Percentiles rank a stretch among this genome's conserved stretches.
Evolutionary conservation across 1,140 invertebrate genomes (phyloP).

Genomic region (Leucophenga varia): DNA sequence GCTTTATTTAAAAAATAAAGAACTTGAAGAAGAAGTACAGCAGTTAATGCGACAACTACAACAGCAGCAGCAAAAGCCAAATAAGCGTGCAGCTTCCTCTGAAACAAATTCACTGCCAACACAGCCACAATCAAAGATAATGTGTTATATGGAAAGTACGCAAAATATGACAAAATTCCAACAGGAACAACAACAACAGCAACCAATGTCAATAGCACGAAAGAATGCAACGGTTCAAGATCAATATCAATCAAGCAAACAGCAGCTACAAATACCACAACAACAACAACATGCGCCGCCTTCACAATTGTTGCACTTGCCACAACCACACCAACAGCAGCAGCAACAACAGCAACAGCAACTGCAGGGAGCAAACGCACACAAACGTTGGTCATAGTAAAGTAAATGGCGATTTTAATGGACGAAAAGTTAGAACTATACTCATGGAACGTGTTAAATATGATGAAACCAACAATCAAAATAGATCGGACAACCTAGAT

Average conservation of each 20-base stretch:
- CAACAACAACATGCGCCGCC: neutral
- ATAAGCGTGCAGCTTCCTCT: too few species aligned
- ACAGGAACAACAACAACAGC: neutral
- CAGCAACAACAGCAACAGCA: constrained; percentile 2
- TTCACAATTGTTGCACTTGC: neutral
- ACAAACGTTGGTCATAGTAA: constrained; percentile 16
- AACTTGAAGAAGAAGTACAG: constrained; percentile 22
- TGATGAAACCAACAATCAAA: constrained; percentile 16
- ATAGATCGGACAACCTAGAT: too few species aligned
- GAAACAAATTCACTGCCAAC: too few species aligned
- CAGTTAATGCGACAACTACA: constrained; percentile 28
- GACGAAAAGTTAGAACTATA: constrained; percentile 39
- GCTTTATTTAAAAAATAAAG: too few species aligned
- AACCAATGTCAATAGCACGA: neutral
- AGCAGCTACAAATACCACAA: constrained; percentile 2
- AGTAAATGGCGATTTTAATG: constrained; percentile 28
- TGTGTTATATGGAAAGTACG: neutral
- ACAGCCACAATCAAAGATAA: too few species aligned
- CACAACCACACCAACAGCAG: neutral
- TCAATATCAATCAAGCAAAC: neutral
- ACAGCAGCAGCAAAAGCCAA: constrained; percentile 2
- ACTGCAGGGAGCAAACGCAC: neutral
- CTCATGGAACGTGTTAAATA: constrained; percentile 38
- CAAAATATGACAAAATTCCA: neutral
- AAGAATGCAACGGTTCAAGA: neutral